Evolutionary conservation across 2,797 vertebrate genomes (phyloP).

Genomic region (Todus mexicanus): DNA sequence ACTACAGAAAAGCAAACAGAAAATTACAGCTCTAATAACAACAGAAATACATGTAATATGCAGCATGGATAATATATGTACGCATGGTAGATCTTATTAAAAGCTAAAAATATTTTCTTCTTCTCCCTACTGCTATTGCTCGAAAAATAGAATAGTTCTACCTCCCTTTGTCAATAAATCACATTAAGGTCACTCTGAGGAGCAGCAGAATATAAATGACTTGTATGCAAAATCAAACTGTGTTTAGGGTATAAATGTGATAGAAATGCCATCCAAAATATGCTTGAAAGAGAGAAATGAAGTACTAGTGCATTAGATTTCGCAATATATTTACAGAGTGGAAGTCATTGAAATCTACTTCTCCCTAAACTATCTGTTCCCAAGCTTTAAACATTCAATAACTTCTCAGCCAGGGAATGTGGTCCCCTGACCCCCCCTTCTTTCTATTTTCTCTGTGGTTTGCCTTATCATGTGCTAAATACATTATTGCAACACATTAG

Average conservation of each 20-base stretch:
- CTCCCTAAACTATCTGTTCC: constrained; percentile 29
- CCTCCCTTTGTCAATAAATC: constrained; percentile 41
- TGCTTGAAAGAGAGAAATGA: constrained; percentile 39
- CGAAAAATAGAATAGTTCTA: background rate
- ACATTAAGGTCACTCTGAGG: constrained; percentile 19
- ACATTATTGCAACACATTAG: constrained; percentile 35
- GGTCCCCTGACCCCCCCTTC: no score
- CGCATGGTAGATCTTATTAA: constrained; percentile 9
- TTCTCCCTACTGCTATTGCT: background rate
- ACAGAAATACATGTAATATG: constrained; percentile 15
- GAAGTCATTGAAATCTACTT: constrained; percentile 37
- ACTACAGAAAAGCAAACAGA: background rate
- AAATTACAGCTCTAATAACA: constrained; percentile 36
- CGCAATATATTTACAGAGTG: constrained; percentile 42
- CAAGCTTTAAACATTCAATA: constrained; percentile 53
- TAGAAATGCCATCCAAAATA: background rate
- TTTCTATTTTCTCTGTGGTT: constrained; percentile 27
- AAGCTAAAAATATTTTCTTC: constrained; percentile 41
- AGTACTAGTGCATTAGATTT: constrained; percentile 31
- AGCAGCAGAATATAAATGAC: background rate
- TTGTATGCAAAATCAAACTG: background rate
- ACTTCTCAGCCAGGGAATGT: constrained; percentile 32
- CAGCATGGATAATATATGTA: background rate
- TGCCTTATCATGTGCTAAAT: constrained; percentile 44
- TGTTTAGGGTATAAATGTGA: background rate